phyloP scores from a whole-genome alignment of 1,140 invertebrate species.

The Ceratoteleas bidentatus region DNA sequence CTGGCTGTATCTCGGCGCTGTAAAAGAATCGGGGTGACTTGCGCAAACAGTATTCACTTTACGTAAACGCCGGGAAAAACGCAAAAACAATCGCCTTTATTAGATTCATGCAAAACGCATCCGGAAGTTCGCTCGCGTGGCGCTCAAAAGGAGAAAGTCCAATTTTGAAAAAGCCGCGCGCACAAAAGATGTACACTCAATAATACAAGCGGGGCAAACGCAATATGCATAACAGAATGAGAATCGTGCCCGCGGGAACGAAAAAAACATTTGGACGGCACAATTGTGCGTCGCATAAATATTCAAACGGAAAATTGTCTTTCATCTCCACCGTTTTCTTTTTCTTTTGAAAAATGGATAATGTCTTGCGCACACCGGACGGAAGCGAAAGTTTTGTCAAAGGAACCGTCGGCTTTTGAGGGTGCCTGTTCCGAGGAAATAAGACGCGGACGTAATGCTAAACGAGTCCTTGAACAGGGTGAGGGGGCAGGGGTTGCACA shows the following conservation, averaged over 20 bases:
- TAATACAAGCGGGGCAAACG: slow-evolving; percentile 36
- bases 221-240: slow-evolving; percentile 51
- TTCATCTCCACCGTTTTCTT: slow-evolving; percentile 46
- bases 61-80: slow-evolving; percentile 14
- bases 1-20: neutral
- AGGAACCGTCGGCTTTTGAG: slow-evolving; percentile 53
- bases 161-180: slow-evolving; percentile 42
- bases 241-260: slow-evolving; percentile 25
- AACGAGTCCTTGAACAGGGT: slow-evolving; percentile 15
- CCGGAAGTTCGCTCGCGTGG: slow-evolving; percentile 39
- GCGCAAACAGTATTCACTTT: slow-evolving; percentile 22
- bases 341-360: slow-evolving; percentile 60
- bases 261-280: slow-evolving; percentile 51
- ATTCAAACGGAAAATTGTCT: slow-evolving; percentile 64
- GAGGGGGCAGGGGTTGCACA: neutral
- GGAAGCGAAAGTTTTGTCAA: slow-evolving; percentile 65
- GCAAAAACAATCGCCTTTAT: slow-evolving; percentile 44
- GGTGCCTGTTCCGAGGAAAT: slow-evolving; percentile 43
- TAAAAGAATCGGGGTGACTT: slow-evolving; percentile 21
- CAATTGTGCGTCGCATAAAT: slow-evolving; percentile 56
- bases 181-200: slow-evolving; percentile 51
- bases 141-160: slow-evolving; percentile 41
- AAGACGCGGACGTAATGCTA: slow-evolving; percentile 62
- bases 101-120: slow-evolving; percentile 41
- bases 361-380: slow-evolving; percentile 48